Conservation (phyloP, 2,888 invertebrate species). For the Synanthedon formicaeformis region DNA sequence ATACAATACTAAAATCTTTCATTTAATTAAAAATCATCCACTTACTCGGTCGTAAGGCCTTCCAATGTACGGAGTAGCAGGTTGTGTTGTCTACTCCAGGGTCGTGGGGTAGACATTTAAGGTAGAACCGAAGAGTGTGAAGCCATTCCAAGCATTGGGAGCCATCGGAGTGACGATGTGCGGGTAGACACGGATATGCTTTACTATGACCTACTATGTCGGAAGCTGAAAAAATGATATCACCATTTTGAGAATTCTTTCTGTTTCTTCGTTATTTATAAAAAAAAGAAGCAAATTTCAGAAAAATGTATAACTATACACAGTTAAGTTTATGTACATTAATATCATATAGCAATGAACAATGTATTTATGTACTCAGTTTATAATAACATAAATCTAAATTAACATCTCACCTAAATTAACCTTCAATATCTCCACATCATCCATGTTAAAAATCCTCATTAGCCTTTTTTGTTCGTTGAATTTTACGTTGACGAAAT, state of each 20-base stretch:
- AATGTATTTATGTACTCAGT: no score
- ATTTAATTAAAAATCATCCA: background rate
- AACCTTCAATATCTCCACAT: slow-evolving; percentile 77
- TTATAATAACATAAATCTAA: no score
- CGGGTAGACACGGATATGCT: slow-evolving; percentile 78
- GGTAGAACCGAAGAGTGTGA: slow-evolving; percentile 77
- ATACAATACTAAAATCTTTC: no score
- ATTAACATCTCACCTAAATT: slow-evolving; percentile 72
- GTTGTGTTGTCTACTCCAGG: slow-evolving; percentile 72
- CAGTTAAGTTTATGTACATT: no score
- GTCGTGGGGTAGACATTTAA: slow-evolving; percentile 69
- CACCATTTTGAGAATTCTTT: no score
- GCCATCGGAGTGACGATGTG: slow-evolving; percentile 69
- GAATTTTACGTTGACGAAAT: slow-evolving; percentile 87
- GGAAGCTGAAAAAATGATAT: no score
- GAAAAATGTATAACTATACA: no score
- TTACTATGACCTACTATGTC: slow-evolving; percentile 71
- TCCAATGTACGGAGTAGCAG: slow-evolving; percentile 91
- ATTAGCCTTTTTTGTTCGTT: slow-evolving; percentile 81
- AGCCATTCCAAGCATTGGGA: slow-evolving; percentile 88
- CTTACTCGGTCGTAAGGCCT: slow-evolving; percentile 73
- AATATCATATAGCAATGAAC: no score
- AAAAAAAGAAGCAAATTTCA: no score
- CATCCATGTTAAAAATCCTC: slow-evolving; percentile 78
- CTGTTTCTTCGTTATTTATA: no score